phyloP scores from a whole-genome alignment of 1,140 invertebrate genomes.

The Drosophila leontia region DNA sequence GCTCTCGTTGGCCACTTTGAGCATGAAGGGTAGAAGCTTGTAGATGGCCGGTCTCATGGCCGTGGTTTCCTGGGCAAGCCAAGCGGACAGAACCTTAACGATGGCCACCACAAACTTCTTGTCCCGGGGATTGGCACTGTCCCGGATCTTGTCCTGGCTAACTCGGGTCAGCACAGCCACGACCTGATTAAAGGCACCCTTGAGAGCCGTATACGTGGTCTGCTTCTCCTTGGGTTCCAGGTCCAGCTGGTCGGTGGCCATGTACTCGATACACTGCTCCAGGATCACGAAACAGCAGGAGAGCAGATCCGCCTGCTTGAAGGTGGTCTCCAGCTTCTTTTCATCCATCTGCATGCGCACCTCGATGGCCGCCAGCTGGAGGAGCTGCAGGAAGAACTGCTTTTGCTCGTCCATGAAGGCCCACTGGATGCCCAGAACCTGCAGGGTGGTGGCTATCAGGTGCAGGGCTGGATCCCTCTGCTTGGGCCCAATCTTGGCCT shows the following conservation, averaged over 20 bases:
- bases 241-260: conserved; percentile 92
- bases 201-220: conserved; percentile 94
- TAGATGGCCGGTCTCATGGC: conserved; percentile 94
- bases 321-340: conserved; percentile 91
- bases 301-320: conserved; percentile 90
- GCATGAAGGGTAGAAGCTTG: conserved; percentile 91
- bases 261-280: conserved; percentile 92
- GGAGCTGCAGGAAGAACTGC: conserved; percentile 92
- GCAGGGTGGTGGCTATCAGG: conserved; percentile 91
- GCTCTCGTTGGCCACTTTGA: conserved; percentile 92
- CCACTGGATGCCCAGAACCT: conserved; percentile 94
- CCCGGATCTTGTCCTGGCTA: conserved; percentile 89
- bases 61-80: conserved; percentile 96
- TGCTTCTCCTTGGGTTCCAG: conserved; percentile 96
- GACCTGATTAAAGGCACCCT: conserved; percentile 94
- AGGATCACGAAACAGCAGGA: conserved; percentile 93
- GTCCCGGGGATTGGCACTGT: conserved; percentile 88
- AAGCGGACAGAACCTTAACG: conserved; percentile 93
- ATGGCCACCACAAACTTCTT: conserved; percentile 93
- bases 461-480: conserved; percentile 95
- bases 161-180: conserved; percentile 90
- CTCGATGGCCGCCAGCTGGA: conserved; percentile 95
- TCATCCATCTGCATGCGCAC: conserved; percentile 96
- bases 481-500: conserved; percentile 93
- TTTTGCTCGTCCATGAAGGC: conserved; percentile 91